Base-by-base conservation (phyloP, 2,888 invertebrate genomes). In the Siphlonurus alternatus region DNA sequence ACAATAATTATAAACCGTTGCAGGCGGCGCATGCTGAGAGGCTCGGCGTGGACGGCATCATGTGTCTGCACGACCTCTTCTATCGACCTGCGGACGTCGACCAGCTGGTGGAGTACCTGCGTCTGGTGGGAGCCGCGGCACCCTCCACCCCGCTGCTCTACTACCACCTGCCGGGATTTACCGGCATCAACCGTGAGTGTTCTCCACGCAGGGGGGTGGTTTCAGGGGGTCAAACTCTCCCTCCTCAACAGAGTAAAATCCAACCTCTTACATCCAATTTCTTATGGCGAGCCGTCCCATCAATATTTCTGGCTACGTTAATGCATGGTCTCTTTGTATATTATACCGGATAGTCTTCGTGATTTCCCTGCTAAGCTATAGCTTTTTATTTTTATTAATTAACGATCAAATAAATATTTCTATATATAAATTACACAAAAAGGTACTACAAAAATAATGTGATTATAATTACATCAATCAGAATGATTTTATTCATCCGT, bases 101-200 rank as follows among this genome's bases (percentile, higher is more conserved):
- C 5, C 82, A 86, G 38, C 76, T 90, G 63, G 83, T 85, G 0
- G 76, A 78, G 64, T 89, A 89, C 71, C 77, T 90, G 62, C 80
- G 80, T 69, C 72, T 80, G 61, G 82, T 93, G 2, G 82, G 86
- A 0, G 76, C 79, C 19, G 84, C 85, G 0, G 91, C 90, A 1
- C 86, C 88, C 0, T 83, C 82, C 3, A 82, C 86, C 0, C 92
- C 93, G 0, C 80, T 93, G 59, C 78, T 90, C 25, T 91, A 92
- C 72, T 93, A 93, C 72, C 91, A 93, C 71, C 87, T 90, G 69
- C 91, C 92, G 0, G 77, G 77, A 66, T 82, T 85, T 74, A 85
- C 84, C 54, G 83, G 82, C 65, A 84, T 91, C 23, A 81, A 85
- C 68, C 77, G 91, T 91, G 78, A 83, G 84, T 79, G 63, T 66